phyloP scores from a whole-genome alignment of 1,140 invertebrate species.

The Eurosta solidaginis region DNA sequence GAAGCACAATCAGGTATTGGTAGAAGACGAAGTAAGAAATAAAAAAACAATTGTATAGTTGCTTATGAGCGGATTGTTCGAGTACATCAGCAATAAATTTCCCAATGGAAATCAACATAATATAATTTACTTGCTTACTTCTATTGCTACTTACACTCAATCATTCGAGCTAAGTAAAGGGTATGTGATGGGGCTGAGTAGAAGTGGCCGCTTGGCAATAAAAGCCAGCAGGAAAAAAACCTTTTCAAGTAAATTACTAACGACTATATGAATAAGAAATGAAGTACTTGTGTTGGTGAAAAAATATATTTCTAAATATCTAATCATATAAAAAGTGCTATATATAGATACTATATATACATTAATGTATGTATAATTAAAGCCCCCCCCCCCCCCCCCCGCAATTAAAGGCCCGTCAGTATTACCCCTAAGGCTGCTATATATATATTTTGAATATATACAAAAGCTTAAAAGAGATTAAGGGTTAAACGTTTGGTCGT shows the following conservation, averaged over 20 bases:
- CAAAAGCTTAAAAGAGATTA: not conserved
- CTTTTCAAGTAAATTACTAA: not conserved
- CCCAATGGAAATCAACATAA: slow-evolving; percentile 58
- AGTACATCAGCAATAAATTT: slow-evolving; percentile 35
- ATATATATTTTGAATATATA: not conserved
- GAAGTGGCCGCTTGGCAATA: not conserved
- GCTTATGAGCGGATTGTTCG: not conserved
- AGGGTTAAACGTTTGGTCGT: not conserved
- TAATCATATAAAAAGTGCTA: not conserved
- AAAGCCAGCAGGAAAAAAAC: not conserved
- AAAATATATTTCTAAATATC: not conserved
- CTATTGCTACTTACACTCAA: not conserved
- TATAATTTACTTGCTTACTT: slow-evolving; percentile 38
- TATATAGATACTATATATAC: not conserved
- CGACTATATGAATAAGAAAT: not conserved
- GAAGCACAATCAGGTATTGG: not conserved
- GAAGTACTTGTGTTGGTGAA: not conserved
- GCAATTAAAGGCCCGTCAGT: not conserved
- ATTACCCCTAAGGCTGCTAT: not conserved
- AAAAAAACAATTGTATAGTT: slow-evolving; percentile 1
- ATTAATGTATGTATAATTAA: not conserved
- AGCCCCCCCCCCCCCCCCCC: too few species aligned
- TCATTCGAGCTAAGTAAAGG: not conserved
- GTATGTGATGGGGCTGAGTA: not conserved
- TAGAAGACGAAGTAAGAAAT: not conserved